These are phyloP conservation scores for Gisinianus flammeolus DNA, from an alignment of 2,888 invertebrate genomes.

Conservation along the genomic window DNA sequence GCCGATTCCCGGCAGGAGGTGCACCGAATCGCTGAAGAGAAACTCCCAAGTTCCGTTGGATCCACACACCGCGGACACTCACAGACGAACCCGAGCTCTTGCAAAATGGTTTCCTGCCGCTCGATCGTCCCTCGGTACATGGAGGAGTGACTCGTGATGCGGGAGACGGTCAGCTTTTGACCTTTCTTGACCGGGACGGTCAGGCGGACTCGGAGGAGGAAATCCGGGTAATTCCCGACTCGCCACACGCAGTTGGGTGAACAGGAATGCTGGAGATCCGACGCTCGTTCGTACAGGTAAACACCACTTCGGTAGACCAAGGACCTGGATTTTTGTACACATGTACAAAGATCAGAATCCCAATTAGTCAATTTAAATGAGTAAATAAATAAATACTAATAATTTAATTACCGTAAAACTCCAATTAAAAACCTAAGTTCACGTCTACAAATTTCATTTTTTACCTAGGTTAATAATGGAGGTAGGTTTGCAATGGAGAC, in stretches of 20 bases:
- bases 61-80: not conserved
- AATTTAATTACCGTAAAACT: no score
- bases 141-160: not conserved
- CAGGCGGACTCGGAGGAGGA: slow-evolving; percentile 68
- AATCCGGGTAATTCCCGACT: slow-evolving; percentile 63
- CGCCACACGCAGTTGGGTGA: slow-evolving; percentile 61
- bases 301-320: no score
- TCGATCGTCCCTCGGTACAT: not conserved
- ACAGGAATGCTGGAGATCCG: slow-evolving; percentile 75
- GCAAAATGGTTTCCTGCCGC: not conserved
- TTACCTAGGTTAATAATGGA: no score
- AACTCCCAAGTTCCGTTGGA: not conserved
- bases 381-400: no score
- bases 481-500: no score
- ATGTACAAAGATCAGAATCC: no score
- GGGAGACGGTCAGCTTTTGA: slow-evolving; percentile 68
- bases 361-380: no score
- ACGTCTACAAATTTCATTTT: no score
- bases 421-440: no score
- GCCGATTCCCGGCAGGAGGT: not conserved
- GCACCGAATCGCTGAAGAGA: not conserved
- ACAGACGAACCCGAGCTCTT: not conserved
- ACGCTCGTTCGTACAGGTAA: slow-evolving; percentile 32
- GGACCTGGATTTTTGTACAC: no score
- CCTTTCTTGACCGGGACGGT: slow-evolving; percentile 67